Evolutionary conservation across 2,888 invertebrate species (phyloP), one percentile per base, ranked within the genome.

Genomic region (Amaurobius ferox): DNA sequence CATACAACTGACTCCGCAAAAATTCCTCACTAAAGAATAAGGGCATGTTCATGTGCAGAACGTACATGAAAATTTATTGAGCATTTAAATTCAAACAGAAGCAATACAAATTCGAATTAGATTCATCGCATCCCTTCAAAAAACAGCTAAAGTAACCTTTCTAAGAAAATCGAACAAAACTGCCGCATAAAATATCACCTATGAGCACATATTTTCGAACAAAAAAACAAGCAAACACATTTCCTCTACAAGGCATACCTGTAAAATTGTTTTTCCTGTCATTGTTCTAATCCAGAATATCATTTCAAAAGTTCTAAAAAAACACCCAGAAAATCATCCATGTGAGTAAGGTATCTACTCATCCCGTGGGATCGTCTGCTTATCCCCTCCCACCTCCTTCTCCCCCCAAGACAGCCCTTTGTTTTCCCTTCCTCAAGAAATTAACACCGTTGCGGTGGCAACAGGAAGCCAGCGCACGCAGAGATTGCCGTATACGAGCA

Each of bases 381-480:
- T 35, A 35, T 35, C n/a, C n/a, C 66, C 29, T 44, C 11, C 26
- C 30, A 19, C 66, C 66, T 64, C 2, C 35, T 11, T 11, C 35
- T 35, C 32, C 23, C 40, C 19, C 5, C 62, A 29, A 74, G n/a
- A n/a, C 23, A 26, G 62, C 30, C 48, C 80, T 30, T 13, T 64
- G 29, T 64, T 73, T 80, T 72, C 67, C 73, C 73, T 48, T 73
- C n/a, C 26, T 16, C 62, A 62, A 72, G 83, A 85, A 85, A 85
- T 85, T 85, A 85, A 85, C 83, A 85, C 83, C 77, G 35, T 23
- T 5, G 32, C 68, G 62, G 30, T 74, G 73, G 68, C 73, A 68
- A 48, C 81, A 62, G 83, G 83, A 85, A 85, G 72, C 77, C 40
- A 55, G 48, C 62, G 81, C 81, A 83, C 81, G 81, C 76, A 72